Percentiles rank a stretch among this genome's conserved stretches.
These are phyloP conservation scores for Platorchestia sp. DNA, from an alignment of 1,140 invertebrate species.

Conservation along the genomic window DNA sequence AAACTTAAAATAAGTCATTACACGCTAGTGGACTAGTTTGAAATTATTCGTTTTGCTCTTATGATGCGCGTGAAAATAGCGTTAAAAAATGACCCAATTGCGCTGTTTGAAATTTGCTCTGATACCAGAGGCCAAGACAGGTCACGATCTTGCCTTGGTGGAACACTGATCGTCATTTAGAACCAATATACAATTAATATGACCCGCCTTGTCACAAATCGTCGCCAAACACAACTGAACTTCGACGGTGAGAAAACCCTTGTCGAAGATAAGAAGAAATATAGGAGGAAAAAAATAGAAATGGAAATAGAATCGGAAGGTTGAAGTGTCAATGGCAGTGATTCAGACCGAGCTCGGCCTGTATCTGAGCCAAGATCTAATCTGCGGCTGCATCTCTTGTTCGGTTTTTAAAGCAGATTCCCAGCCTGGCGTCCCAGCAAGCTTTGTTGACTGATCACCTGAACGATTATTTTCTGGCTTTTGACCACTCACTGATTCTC, in stretches of 20 bases:
- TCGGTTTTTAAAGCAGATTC: slow-evolving; percentile 27
- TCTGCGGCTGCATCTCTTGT: neutral
- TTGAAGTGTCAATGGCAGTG: slow-evolving; percentile 40
- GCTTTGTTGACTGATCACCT: neutral
- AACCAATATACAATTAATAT: slow-evolving; percentile 33
- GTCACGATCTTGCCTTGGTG: slow-evolving; percentile 2
- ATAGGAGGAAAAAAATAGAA: neutral
- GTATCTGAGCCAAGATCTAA: neutral
- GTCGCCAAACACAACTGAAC: slow-evolving; percentile 49
- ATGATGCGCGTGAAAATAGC: neutral
- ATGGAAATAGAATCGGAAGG: slow-evolving; percentile 14
- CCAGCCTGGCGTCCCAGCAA: neutral
- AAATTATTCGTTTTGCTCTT: neutral
- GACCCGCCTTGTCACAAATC: slow-evolving; percentile 40
- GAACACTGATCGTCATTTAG: neutral
- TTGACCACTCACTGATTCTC: neutral
- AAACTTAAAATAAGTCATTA: neutral
- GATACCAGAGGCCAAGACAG: neutral
- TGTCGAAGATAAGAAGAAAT: slow-evolving; percentile 25
- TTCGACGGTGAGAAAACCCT: neutral
- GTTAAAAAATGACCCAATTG: neutral
- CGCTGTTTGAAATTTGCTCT: neutral
- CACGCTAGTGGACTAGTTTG: neutral
- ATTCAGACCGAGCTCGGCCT: slow-evolving; percentile 5
- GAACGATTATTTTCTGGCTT: neutral